Evolutionary conservation across 2,113 vertebrate species (phyloP), one percentile per base, ranked within the genome.

Genomic region (Chaetops frenatus): DNA sequence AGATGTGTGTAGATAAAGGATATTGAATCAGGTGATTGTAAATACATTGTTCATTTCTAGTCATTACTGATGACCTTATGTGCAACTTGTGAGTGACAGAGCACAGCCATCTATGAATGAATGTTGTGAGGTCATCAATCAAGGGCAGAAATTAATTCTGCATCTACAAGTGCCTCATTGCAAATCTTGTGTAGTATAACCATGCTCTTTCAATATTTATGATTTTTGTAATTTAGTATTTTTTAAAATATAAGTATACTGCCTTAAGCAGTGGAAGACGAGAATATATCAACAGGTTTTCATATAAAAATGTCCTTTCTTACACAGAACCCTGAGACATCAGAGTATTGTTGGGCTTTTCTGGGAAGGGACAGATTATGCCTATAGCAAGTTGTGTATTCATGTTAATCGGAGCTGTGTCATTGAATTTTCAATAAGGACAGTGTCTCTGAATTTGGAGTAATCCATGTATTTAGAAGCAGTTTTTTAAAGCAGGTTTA

Each of bases 21-120:
- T 81, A 65, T 28, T 38, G 38, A 86, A 89, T 53, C 17, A 72
- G 33, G 22, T 67, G 23, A 47, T 36, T 92, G 71, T 80, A 94
- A 95, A 95, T 92, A 29, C 31, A 78, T 88, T 91, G 85, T 92
- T 94, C 18, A 86, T 95, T 93, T 76, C 23, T 79, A 87, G 57
- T 81, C 82, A 71, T 84, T 95, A 92, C 56, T 54, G 78, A 76
- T 85, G 70, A 81, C 70, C 65, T 94, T 86, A 76, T 22, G 56
- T 64, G 50, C 57, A 76, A 87, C 47, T 91, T 54, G 24, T 85
- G 86, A 81, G 45, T 81, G 25, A 38, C 42, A 66, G 83, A 79
- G 27, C 65, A 73, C 36, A 81, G 38, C 53, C 12, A 88, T 25
- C 18, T 76, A 33, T n/a, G 66, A 94, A 57, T 73, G 53, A 83